phyloP scores from a whole-genome alignment of 2,888 invertebrate genomes.

The Kryphioiulus occultus region DNA sequence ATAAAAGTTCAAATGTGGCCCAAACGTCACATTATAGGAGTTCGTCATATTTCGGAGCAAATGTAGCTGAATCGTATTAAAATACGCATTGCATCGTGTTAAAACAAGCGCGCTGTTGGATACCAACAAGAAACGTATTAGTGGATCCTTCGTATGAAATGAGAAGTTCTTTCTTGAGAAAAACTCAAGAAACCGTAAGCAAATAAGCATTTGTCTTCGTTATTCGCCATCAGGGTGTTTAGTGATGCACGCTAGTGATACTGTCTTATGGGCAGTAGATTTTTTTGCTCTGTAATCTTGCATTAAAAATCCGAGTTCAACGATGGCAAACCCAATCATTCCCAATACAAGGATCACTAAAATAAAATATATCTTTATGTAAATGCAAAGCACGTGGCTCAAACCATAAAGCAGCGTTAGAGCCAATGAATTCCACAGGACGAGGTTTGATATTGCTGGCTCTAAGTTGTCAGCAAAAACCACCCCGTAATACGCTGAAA shows the following conservation, averaged over 20 bases:
- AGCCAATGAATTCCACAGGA: constrained; percentile 88
- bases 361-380: constrained; percentile 86
- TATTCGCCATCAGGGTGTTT: constrained; percentile 22
- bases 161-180: background rate
- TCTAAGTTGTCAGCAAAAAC: constrained; percentile 88
- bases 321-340: constrained; percentile 71
- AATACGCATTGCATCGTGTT: background rate
- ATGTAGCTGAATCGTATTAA: background rate
- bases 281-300: background rate
- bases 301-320: constrained; percentile 51
- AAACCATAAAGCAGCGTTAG: constrained; percentile 90
- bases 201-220: background rate
- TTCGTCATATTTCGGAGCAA: background rate
- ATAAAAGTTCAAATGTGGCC: background rate
- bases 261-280: background rate
- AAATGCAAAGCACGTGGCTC: constrained; percentile 83
- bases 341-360: constrained; percentile 77
- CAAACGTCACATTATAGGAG: no score
- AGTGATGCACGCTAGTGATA: constrained; percentile 5
- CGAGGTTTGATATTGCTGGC: constrained; percentile 89
- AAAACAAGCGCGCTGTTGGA: constrained; percentile 8
- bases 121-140: constrained; percentile 3
- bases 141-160: background rate
- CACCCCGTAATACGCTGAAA: constrained; percentile 80
- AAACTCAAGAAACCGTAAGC: background rate